Evolutionary conservation across 1,140 invertebrate species (phyloP), one percentile per base, ranked within the genome.

Genomic region (Amyelois transitella): DNA sequence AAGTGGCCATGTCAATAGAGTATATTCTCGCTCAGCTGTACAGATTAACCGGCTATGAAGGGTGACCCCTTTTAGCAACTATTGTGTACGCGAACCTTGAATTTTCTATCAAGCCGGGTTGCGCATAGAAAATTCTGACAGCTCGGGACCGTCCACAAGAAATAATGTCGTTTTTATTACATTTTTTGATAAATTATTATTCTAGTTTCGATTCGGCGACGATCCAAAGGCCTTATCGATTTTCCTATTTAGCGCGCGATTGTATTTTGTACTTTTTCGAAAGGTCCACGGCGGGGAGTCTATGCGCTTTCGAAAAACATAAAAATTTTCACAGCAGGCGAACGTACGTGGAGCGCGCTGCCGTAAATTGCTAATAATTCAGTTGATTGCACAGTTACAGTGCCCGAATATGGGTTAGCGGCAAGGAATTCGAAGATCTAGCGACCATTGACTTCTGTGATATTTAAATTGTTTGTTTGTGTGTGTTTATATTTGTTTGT

Each of bases 111-210:
- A 49, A 58, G 77, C 53, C 73, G 78, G 44, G 58, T 75, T 70
- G 60, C 59, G 67, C 72, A 69, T 77, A 87, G 81, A 83, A 84
- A 86, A 88, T 82, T 88, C 79, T 88, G 85, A 88, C 85, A 88
- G 85, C 66, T 81, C 73, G 61, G 55, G 55, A 69, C 72, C 79
- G 75, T 74, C 83, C 82, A 84, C 75, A 75, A 83, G 77, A 86
- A 86, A 87, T 88, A 79, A 88, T 88, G 85, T 85, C 81, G 81
- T 86, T 88, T 86, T 88, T 86, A 88, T 88, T 88, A 85, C 79
- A 88, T 88, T 86, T 87, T 87, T 87, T 85, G 84, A 87, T 87
- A 86, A 87, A 87, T 86, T 86, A 84, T 83, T 77, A 83, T 86
- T 81, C 69, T 79, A 84, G 79, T 81, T 85, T 78, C 68, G 72